phyloP scores from a whole-genome alignment of 2,113 vertebrate species.

The Paracanthobrama guichenoti region DNA sequence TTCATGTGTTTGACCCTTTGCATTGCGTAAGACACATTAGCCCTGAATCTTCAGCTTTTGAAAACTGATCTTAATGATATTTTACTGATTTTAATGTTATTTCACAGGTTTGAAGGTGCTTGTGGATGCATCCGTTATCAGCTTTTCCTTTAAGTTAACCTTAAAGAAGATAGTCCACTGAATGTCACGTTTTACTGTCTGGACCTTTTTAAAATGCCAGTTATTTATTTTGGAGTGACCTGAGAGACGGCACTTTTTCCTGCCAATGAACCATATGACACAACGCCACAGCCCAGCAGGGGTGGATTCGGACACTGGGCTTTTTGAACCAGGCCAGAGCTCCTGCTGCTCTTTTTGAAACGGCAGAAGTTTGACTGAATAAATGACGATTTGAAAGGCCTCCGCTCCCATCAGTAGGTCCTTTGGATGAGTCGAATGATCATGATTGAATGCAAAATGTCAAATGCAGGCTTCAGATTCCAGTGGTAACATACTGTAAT shows the following conservation, averaged over 20 bases:
- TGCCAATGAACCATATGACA: slow-evolving; percentile 65
- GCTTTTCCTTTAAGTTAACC: slow-evolving; percentile 70
- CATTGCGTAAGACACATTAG: slow-evolving; percentile 11
- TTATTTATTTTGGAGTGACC: slow-evolving; percentile 65
- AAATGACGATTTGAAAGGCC: slow-evolving; percentile 36
- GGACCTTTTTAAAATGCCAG: slow-evolving; percentile 76
- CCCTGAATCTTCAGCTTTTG: slow-evolving; percentile 20
- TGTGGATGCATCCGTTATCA: slow-evolving; percentile 62
- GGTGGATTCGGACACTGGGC: slow-evolving; percentile 59
- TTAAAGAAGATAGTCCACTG: slow-evolving; percentile 71
- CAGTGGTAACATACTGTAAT: background rate
- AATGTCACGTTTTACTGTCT: slow-evolving; percentile 73
- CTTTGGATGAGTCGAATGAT: background rate
- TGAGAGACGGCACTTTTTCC: slow-evolving; percentile 53
- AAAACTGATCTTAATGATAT: slow-evolving; percentile 49
- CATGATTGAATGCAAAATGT: slow-evolving; percentile 1
- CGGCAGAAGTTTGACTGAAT: slow-evolving; percentile 28
- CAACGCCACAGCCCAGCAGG: slow-evolving; percentile 62
- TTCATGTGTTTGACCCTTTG: background rate
- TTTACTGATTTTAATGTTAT: slow-evolving; percentile 41
- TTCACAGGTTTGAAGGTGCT: slow-evolving; percentile 59
- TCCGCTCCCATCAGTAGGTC: background rate
- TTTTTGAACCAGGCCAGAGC: slow-evolving; percentile 25
- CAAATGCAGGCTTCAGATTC: background rate
- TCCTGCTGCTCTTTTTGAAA: slow-evolving; percentile 47